Conservation (phyloP, 2,797 vertebrate genomes). For the Catostomus latipinnis region DNA sequence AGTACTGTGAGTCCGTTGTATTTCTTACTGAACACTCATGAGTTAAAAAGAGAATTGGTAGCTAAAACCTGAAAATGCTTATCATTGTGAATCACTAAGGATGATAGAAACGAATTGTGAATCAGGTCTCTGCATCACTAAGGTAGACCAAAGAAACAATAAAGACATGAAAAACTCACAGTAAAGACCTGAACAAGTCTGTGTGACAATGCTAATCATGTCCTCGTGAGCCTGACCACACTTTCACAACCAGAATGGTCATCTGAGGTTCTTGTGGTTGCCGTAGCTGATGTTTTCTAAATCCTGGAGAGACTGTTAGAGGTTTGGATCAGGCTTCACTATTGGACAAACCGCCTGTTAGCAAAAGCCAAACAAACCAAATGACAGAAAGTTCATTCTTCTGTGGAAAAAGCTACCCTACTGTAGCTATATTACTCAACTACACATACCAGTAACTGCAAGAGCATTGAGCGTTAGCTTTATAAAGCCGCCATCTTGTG, state of each 20-base stretch:
- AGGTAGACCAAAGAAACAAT: slow-evolving; percentile 52
- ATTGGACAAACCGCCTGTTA: slow-evolving; percentile 39
- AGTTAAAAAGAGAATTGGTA: not conserved
- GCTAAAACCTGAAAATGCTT: not conserved
- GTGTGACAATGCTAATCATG: slow-evolving; percentile 58
- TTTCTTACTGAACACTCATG: not conserved
- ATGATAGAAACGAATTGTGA: too few species aligned
- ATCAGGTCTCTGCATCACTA: slow-evolving; percentile 27
- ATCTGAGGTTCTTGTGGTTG: slow-evolving; percentile 69
- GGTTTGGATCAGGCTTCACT: slow-evolving; percentile 51
- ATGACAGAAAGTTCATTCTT: slow-evolving; percentile 24
- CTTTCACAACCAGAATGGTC: slow-evolving; percentile 60
- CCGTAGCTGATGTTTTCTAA: slow-evolving; percentile 56
- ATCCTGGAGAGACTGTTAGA: slow-evolving; percentile 62
- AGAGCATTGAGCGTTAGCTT: not conserved
- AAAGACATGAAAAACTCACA: slow-evolving; percentile 29
- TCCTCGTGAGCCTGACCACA: slow-evolving; percentile 62
- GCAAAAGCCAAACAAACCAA: not conserved
- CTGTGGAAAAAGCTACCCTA: not conserved
- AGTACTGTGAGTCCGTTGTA: not conserved
- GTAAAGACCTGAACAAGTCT: slow-evolving; percentile 25
- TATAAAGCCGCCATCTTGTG: slow-evolving; percentile 71
- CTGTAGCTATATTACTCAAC: not conserved
- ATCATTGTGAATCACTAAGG: not conserved
- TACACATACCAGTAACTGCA: not conserved